Conservation (phyloP, 2,888 invertebrate species). For the Troides aeacus region DNA sequence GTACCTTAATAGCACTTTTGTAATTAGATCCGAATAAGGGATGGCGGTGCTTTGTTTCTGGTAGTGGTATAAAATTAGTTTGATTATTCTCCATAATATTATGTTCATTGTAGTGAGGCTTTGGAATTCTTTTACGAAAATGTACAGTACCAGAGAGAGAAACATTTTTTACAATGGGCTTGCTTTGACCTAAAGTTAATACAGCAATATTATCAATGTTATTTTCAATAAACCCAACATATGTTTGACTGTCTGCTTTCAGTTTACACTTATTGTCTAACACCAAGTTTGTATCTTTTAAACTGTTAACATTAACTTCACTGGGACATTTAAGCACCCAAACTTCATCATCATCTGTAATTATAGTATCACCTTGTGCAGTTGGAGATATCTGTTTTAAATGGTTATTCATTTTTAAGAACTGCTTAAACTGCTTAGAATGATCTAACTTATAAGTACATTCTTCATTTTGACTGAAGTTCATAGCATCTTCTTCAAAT, state of each 20-base stretch:
- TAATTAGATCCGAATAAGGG: conserved; percentile 65
- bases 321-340: conserved; percentile 60
- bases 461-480: conserved; percentile 11
- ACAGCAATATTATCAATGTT: conserved; percentile 39
- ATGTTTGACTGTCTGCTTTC: conserved; percentile 57
- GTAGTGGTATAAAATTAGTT: conserved; percentile 57
- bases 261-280: conserved; percentile 56
- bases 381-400: conserved; percentile 40
- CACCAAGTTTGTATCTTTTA: conserved; percentile 44
- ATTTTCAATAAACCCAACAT: conserved; percentile 47
- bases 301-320: conserved; percentile 47
- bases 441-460: conserved; percentile 26
- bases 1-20: conserved; percentile 55
- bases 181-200: conserved; percentile 37
- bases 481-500: conserved; percentile 57
- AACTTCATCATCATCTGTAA: conserved; percentile 57
- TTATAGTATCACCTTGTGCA: conserved; percentile 31
- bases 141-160: conserved; percentile 45
- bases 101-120: conserved; percentile 51
- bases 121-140: conserved; percentile 59
- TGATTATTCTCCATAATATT: conserved; percentile 47
- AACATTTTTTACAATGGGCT: conserved; percentile 44
- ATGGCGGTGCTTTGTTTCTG: conserved; percentile 65
- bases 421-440: conserved; percentile 43
- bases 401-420: conserved; percentile 43